A percentile compares a stretch with the other conserved stretches of the same genome.
Evolutionary conservation across 2,797 vertebrate species (phyloP).

Genomic region (Astyanax mexicanus): DNA sequence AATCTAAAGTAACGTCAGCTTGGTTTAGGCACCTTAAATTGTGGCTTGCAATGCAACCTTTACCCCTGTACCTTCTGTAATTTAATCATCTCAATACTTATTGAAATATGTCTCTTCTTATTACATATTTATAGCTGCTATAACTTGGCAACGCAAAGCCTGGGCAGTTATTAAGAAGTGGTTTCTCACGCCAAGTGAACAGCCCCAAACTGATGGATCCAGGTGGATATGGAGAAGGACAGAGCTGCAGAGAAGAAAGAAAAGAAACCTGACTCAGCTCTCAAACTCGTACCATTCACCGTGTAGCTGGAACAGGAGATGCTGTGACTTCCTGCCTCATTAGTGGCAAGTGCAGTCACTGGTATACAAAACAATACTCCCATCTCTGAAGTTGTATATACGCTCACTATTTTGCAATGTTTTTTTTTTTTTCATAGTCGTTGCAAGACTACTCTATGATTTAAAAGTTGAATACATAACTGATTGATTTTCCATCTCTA

Average conservation of each 20-base stretch:
- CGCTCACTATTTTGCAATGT: neutral
- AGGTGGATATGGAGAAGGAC: slow-evolving; percentile 3
- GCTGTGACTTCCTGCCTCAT: slow-evolving; percentile 26
- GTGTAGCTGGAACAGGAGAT: slow-evolving; percentile 17
- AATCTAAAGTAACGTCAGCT: too few species aligned
- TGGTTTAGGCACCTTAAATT: too few species aligned
- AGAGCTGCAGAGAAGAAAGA: neutral
- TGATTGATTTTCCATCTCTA: too few species aligned
- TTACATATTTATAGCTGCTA: too few species aligned
- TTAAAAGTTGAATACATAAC: too few species aligned
- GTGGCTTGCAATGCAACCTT: too few species aligned
- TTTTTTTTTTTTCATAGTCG: neutral
- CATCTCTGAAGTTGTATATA: neutral
- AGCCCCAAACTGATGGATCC: neutral
- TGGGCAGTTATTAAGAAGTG: too few species aligned
- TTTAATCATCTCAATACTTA: too few species aligned
- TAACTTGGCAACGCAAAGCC: too few species aligned
- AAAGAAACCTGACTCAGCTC: slow-evolving; percentile 4
- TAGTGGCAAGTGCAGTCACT: slow-evolving; percentile 22
- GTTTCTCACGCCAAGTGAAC: neutral
- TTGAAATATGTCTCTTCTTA: too few species aligned
- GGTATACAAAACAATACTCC: neutral
- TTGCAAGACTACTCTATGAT: too few species aligned
- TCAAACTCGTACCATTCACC: slow-evolving; percentile 28
- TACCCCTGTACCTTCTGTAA: too few species aligned